Evolutionary conservation across 2,113 vertebrate genomes (phyloP).

Genomic region (Tricholaema leucomelas): DNA sequence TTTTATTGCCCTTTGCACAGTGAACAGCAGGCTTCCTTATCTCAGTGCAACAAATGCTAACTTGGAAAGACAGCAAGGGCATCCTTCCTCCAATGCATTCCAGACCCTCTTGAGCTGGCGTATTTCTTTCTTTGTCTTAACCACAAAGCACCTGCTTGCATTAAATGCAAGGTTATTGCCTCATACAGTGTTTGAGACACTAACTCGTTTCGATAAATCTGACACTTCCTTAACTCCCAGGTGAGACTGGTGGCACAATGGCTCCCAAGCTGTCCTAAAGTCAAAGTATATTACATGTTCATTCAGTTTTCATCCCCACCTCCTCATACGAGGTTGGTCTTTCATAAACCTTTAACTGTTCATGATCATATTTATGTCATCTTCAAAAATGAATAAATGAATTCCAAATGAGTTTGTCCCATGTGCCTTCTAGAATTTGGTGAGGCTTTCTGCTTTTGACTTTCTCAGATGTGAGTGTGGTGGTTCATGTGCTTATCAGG

Average conservation of each 20-base stretch:
- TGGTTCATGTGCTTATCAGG: not conserved
- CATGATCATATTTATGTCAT: not conserved
- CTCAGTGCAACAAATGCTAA: too few relatives aligned
- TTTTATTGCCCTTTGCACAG: too few relatives aligned
- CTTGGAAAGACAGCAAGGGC: too few relatives aligned
- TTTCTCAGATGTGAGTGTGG: not conserved
- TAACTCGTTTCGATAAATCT: too few relatives aligned
- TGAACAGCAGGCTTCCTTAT: too few relatives aligned
- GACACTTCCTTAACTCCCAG: not conserved
- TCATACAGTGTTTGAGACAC: too few relatives aligned
- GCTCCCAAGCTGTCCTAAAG: not conserved
- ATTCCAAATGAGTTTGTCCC: fast-evolving
- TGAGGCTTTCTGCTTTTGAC: not conserved
- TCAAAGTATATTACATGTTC: fast-evolving
- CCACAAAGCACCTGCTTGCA: too few relatives aligned
- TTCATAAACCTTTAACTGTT: not conserved
- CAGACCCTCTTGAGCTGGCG: too few relatives aligned
- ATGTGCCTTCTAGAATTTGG: not conserved
- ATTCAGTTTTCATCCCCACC: not conserved
- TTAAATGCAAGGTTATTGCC: too few relatives aligned
- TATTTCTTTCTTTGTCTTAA: too few relatives aligned
- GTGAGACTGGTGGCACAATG: not conserved
- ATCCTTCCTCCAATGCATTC: too few relatives aligned
- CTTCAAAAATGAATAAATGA: not conserved
- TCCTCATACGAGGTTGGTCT: not conserved